Base-by-base conservation (phyloP, 2,888 invertebrate species). In the Macroteleia sp. region DNA sequence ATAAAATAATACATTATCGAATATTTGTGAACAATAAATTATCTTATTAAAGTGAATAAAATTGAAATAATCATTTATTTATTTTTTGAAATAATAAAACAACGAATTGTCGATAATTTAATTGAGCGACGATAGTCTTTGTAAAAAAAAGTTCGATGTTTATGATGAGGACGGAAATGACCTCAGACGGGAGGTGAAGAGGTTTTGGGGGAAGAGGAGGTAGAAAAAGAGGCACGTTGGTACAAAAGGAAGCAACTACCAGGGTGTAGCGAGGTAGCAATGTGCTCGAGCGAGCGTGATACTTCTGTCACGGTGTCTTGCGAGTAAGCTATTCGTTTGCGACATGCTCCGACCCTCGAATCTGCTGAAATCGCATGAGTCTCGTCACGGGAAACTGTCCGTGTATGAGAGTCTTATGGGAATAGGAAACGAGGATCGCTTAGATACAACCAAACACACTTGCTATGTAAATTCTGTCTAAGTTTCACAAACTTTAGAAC, bases 271-370 rank as follows among this genome's bases (percentile, higher is more conserved):
- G 69, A 71, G 71, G 70, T 66, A 66, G 78, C 77, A 69, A 71
- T 77, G 82, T 80, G 83, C 85, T 84, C 78, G 81, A 74, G 81
- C 75, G 79, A 84, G 84, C 85, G 79, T 82, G 84, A 83, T 82
- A 83, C 80, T 80, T 77, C 64, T 82, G 82, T 82, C 83, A 84
- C 83, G 84, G 81, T 83, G 74, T 44, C 81, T 80, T 76, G 78
- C 79, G 48, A 75, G 79, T 73, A 64, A 76, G 69, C 70, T 69
- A 70, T 73, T 77, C 76, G 79, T 70, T 75, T 57, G 75, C 71
- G 74, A 75, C 61, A 76, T 22, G 57, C 76, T 64, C 46, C 71
- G 62, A 54, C 66, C 73, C 76, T 70, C 36, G 48, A 77, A 73
- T 79, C 75, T 69, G 71, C 36, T 57, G 54, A 52, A 50, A 75